Base-by-base conservation (phyloP, 2,113 vertebrate genomes). In the Onychostruthus taczanowskii region DNA sequence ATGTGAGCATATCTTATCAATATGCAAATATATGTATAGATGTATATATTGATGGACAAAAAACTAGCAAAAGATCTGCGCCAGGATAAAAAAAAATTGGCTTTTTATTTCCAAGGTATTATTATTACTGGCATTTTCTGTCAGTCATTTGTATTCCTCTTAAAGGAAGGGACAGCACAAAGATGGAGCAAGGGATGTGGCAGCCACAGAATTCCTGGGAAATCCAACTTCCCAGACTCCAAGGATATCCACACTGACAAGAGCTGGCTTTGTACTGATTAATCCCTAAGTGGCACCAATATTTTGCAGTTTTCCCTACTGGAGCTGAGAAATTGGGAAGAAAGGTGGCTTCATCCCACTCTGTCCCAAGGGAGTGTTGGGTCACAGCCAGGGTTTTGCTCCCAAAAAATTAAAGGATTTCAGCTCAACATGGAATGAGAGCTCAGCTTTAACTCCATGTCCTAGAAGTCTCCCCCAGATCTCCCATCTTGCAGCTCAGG, bases 31-130 rank as follows among this genome's bases (percentile, higher is more conserved):
- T 7, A 7, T 4, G 24, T 2, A 8, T 4, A 49, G 7, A 6
- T 18, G 7, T 31, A 4, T 4, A 4, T 16, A 23, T 28, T 69
- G 39, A 39, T 52, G 56, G 61, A 12, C 13, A 28, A 64, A 87
- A 31, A 5, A 63, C 27, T 26, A 18, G 2, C 19, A 0, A n/a
- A 41, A 75, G 3, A 63, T 4, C 47, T 13, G 10, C 5, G 10
- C 21, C 52, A 58, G n/a, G 35, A 73, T 33, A 16, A 35, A 75
- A 27, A 28, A 37, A 28, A 61, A 41, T 0, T 3, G 4, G 22
- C 5, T 43, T 77, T 73, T 63, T 46, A 20, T 30, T 53, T 62
- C 46, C 46, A 39, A 33, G 4, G 1, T 12, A 4, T 5, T 39
- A 30, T 8, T 47, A 27, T 9, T 49, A 24, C 6, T 69, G 19